Base-by-base conservation (phyloP, 2,888 invertebrate genomes). In the Yponomeuta sedellus region DNA sequence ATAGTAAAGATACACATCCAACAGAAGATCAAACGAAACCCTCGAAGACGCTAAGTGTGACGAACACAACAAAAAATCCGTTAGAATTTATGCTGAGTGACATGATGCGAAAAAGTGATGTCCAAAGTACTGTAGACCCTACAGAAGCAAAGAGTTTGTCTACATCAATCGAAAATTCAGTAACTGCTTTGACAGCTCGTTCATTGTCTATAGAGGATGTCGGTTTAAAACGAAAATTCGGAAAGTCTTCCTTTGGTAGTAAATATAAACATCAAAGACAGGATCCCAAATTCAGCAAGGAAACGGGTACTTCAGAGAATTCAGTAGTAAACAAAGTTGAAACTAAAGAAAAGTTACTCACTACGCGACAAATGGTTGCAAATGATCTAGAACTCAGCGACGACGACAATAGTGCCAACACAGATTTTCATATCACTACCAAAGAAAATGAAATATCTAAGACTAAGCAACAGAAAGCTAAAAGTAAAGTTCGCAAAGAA, bases 351-450 rank as follows among this genome's bases (percentile, higher is more conserved):
- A 64, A 12, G 52, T 1, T 25, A 6, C 61, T 39, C 28, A 39
- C 61, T 16, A 61, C 16, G 10, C 25, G 28, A 61, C n/a, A 8
- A 70, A 79, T 77, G 16, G 81, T 91, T 58, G 85, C 79, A 72
- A 80, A 78, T 52, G 90, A 90, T 77, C 81, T 91, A 72, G 81
- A 85, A 71, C 73, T 90, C 68, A 91, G 89, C 74, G 90, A 91
- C 73, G 90, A 91, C 68, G 89, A 88, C 69, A 80, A 75, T 59
- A 80, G 77, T 69, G 88, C 88, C 70, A 76, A 76, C 69, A 69
- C 69, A 39, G 78, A 78, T 61, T 62, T 68, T 4, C 52, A 61
- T 11, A 66, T 68, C 63, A 64, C 64, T 40, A 67, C 67, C 66
- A 56, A 34, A n/a, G 68, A 70, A 61, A n/a, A n/a, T n/a, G 28